Evolutionary conservation across 2,888 invertebrate species (phyloP).

Genomic region (Lacanobia oleracea): DNA sequence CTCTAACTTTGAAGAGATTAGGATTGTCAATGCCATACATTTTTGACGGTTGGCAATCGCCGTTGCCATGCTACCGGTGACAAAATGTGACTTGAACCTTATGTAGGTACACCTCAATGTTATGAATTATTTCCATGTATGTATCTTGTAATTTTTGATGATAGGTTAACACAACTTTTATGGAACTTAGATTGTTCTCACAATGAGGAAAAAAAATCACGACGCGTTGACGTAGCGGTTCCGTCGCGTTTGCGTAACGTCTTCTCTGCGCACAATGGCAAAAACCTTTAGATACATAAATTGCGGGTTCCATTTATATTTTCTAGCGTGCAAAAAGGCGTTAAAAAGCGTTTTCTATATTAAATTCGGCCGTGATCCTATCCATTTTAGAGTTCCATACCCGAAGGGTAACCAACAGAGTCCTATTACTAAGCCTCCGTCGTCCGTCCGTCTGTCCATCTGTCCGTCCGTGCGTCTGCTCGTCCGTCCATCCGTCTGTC

Average conservation of each 20-base stretch:
- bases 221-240: neutral
- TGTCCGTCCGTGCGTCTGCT: no score
- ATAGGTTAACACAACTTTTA: no score
- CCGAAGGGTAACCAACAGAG: no score
- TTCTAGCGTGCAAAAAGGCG: slow-evolving; percentile 7
- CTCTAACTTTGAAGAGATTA: no score
- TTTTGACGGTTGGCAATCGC: no score
- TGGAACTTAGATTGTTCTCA: neutral
- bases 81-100: neutral
- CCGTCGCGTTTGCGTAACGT: neutral
- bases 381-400: slow-evolving; percentile 4
- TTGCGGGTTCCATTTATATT: slow-evolving; percentile 9
- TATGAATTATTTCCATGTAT: neutral
- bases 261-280: no score
- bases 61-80: no score
- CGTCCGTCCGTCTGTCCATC: no score
- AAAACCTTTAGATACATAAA: neutral
- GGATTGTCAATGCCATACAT: no score
- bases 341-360: slow-evolving; percentile 38
- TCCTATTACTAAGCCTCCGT: no score
- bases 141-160: neutral
- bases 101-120: neutral
- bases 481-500: no score
- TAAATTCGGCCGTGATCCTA: slow-evolving; percentile 27
- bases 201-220: neutral